Evolutionary conservation across 30 jellyfish, hydroid and myxozoan species (phyloP).

Genomic region (Pseudorhiza aurosa): DNA sequence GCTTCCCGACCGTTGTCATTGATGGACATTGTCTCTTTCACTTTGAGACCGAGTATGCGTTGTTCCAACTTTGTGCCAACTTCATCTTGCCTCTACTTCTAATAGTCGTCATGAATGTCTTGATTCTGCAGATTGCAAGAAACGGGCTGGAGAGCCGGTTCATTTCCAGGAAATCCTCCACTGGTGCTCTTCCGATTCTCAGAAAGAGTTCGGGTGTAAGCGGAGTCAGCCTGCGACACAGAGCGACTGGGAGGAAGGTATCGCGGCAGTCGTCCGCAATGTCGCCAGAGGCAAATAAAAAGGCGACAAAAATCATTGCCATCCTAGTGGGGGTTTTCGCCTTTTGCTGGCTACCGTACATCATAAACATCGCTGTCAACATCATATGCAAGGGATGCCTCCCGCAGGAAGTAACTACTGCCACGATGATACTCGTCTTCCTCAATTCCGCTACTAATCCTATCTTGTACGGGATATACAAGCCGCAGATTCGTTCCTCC

Average conservation of each 20-base stretch:
- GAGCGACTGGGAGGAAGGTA: neutral
- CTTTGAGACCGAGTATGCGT: conserved; percentile 52
- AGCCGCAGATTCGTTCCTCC: conserved; percentile 45
- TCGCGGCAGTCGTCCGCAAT: conserved; percentile 1
- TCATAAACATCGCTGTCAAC: conserved; percentile 19
- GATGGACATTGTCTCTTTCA: conserved; percentile 56
- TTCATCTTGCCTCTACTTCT: conserved; percentile 46
- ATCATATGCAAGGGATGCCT: conserved; percentile 42
- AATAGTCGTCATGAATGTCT: conserved; percentile 50
- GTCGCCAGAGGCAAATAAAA: conserved; percentile 25
- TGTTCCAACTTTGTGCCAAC: conserved; percentile 32
- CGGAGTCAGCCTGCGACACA: neutral
- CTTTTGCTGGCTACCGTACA: conserved; percentile 70
- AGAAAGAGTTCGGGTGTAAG: conserved; percentile 12
- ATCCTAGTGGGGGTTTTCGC: conserved; percentile 68
- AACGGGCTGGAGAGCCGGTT: conserved; percentile 16
- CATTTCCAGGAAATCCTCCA: neutral
- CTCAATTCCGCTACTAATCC: conserved; percentile 66
- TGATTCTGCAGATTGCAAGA: conserved; percentile 48
- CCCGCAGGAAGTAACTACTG: conserved; percentile 26
- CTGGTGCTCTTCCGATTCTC: neutral
- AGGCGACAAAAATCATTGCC: conserved; percentile 62
- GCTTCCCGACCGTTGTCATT: conserved; percentile 21
- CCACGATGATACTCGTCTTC: conserved; percentile 48
- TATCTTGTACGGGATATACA: conserved; percentile 61